Evolutionary conservation across 1,140 invertebrate genomes (phyloP), one percentile per base, ranked within the genome.

Genomic region (Drosophila carrolli): DNA sequence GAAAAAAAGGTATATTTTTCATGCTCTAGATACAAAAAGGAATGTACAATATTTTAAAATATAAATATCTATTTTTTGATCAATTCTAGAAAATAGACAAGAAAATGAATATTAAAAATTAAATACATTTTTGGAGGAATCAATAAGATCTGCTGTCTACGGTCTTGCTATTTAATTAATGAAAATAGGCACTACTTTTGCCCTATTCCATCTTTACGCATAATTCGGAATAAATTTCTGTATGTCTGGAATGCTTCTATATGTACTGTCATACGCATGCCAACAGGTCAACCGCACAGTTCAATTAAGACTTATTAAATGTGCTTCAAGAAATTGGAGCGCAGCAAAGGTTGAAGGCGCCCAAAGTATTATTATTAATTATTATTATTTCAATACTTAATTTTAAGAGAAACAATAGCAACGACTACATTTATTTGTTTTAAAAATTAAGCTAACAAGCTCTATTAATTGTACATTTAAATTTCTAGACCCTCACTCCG

Each of bases 221-320:
- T 29, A 38, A 38, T 53, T 40, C 3, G 8, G 19, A 48, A 38
- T 38, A 19, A 9, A 27, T 37, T 1, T 55, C 61, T 37, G 19
- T n/a, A 35, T 48, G 16, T 66, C 63, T 71, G 65, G 38, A 46
- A 29, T 46, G 46, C 47, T 62, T 48, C 41, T 43, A 27, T 43
- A 16, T 43, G 27, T 65, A 37, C n/a, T 41, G 29, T 48, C 35
- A 40, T 53, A 59, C 62, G 62, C 43, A 73, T 48, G 80, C 61
- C 83, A 68, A 43, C 83, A 79, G 83, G 83, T 86, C 83, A 88
- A 63, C 67, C 62, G 63, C 78, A 76, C 84, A 88, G 83, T 88
- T 82, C 83, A 86, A 86, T 86, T 86, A 83, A 88, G 63, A 61
- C 83, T 73, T 82, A 79, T 86, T 79, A 67, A 88, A 75, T 63